phyloP scores from a whole-genome alignment of 2,113 vertebrate species.

The Indicator indicator region DNA sequence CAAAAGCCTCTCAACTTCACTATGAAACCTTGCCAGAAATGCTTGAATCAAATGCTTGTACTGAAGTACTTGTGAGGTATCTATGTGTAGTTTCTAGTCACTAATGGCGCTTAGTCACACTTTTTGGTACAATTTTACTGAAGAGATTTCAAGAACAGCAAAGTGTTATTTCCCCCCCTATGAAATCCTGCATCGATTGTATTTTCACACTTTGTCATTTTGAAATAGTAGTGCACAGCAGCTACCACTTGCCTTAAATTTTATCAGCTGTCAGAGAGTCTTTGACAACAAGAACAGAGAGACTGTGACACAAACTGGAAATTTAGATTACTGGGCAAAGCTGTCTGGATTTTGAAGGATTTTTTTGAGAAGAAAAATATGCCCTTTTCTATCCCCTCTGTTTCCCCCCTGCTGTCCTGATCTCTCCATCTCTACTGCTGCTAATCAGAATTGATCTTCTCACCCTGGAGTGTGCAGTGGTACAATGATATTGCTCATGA shows the following conservation, averaged over 20 bases:
- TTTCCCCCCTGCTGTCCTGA: not conserved
- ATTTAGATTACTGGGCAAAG: conserved; percentile 19
- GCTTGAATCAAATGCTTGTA: not conserved
- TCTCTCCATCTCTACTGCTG: not conserved
- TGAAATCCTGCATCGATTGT: not conserved
- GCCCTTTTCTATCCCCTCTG: not conserved
- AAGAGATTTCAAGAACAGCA: not conserved
- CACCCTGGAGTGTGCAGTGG: not conserved
- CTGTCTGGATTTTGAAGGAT: not conserved
- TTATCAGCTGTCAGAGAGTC: conserved; percentile 23
- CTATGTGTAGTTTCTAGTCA: not conserved
- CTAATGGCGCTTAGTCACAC: not conserved
- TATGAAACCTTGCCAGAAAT: not conserved
- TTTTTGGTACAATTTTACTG: not conserved
- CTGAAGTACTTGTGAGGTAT: not conserved
- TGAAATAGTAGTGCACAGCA: not conserved
- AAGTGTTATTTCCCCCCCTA: rapidly evolving
- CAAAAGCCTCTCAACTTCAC: not conserved
- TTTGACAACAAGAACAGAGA: conserved; percentile 4
- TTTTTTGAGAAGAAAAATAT: not conserved
- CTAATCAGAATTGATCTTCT: not conserved
- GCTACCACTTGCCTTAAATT: conserved; percentile 22
- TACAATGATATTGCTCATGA: not conserved
- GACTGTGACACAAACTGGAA: conserved; percentile 12
- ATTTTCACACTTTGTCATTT: conserved; percentile 1